Percentiles rank a stretch among this genome's conserved stretches.
These are phyloP conservation scores for Timema podura DNA, from an alignment of 2,888 invertebrate genomes.

Conservation along the genomic window DNA sequence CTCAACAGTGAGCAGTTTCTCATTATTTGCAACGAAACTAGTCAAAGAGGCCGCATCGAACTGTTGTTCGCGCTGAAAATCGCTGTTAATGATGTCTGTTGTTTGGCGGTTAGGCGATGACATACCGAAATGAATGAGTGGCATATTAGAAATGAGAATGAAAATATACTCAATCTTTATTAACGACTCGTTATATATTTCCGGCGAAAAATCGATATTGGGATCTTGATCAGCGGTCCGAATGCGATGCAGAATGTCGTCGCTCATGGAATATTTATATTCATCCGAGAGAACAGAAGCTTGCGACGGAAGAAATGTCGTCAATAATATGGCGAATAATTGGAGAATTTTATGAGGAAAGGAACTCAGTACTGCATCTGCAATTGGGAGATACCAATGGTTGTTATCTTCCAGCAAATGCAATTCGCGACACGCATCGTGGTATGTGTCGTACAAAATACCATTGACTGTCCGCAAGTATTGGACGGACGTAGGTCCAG, in stretches of 20 bases:
- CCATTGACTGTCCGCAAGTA: constrained; percentile 42
- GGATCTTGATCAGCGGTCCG: constrained; percentile 27
- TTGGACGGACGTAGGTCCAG: constrained; percentile 25
- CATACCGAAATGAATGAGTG: constrained; percentile 25
- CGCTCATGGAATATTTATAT: too few species aligned
- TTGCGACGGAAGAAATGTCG: constrained; percentile 33
- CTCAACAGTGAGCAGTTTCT: constrained; percentile 28
- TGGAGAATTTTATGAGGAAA: constrained; percentile 35
- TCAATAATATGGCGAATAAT: constrained; percentile 37
- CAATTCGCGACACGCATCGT: constrained; percentile 25
- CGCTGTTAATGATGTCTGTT: constrained; percentile 32
- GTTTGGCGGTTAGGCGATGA: constrained; percentile 27
- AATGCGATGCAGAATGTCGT: not conserved
- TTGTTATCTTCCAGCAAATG: constrained; percentile 39
- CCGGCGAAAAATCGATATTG: constrained; percentile 32
- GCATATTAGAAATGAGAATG: constrained; percentile 24
- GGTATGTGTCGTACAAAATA: constrained; percentile 38
- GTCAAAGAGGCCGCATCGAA: constrained; percentile 29
- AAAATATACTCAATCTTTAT: constrained; percentile 25
- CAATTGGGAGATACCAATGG: constrained; percentile 35
- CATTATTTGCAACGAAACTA: constrained; percentile 11
- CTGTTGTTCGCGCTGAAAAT: constrained; percentile 35
- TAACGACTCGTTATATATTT: constrained; percentile 20
- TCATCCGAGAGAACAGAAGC: too few species aligned
- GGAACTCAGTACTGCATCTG: constrained; percentile 31